Conservation (phyloP, 2,113 vertebrate species). For the Pao palembangensis region DNA sequence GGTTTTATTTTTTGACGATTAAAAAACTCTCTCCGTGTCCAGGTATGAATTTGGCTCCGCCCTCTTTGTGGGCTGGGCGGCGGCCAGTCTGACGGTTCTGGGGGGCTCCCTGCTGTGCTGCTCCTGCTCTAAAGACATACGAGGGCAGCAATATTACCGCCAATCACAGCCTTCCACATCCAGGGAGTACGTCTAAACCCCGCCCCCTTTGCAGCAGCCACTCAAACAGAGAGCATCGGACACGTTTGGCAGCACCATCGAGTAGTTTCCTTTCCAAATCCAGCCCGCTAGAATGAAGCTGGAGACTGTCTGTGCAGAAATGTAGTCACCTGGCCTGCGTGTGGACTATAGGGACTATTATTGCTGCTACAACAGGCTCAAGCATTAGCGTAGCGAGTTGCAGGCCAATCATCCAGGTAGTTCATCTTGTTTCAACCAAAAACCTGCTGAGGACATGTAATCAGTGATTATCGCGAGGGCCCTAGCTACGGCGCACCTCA, state of each 20-base stretch:
- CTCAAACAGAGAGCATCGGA: conserved; percentile 66
- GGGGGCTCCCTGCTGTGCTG: conserved; percentile 93
- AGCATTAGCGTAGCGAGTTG: too few relatives aligned
- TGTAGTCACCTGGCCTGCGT: conserved; percentile 3
- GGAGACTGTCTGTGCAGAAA: conserved; percentile 22
- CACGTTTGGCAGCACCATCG: conserved; percentile 51
- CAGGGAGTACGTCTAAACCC: conserved; percentile 91
- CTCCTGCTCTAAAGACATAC: conserved; percentile 83
- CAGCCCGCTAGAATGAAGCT: conserved; percentile 17
- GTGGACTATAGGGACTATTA: not conserved
- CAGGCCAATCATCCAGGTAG: too few relatives aligned
- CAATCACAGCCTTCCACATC: conserved; percentile 82
- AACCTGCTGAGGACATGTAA: too few relatives aligned
- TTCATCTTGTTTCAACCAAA: too few relatives aligned
- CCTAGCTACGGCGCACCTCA: too few relatives aligned
- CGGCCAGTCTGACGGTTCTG: conserved; percentile 84
- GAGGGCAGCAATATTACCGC: conserved; percentile 86
- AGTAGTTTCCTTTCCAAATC: conserved; percentile 20
- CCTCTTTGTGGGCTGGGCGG: conserved; percentile 92
- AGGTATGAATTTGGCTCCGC: conserved; percentile 96
- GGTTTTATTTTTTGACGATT: not conserved
- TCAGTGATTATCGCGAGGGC: too few relatives aligned
- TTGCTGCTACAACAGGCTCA: too few relatives aligned
- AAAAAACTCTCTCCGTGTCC: not conserved
- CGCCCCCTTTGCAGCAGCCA: conserved; percentile 43